A percentile compares a stretch with the other conserved stretches of the same genome.
phyloP scores from a whole-genome alignment of 2,113 vertebrate genomes.

The Chamaetylas fuelleborni region DNA sequence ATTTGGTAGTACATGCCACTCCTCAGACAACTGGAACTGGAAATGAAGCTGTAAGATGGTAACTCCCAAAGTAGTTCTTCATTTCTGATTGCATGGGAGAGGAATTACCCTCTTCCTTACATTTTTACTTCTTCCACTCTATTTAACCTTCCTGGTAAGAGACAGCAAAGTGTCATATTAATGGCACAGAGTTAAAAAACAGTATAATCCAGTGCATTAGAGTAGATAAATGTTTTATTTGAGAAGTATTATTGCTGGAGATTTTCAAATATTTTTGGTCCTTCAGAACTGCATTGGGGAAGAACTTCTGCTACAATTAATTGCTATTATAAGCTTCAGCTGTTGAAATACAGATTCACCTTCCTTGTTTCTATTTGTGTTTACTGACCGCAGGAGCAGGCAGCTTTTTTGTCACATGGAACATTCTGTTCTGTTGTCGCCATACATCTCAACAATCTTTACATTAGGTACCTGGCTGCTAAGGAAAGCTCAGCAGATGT shows the following conservation, averaged over 20 bases:
- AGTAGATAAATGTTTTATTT: not conserved
- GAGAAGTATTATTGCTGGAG: not conserved
- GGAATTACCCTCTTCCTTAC: not conserved
- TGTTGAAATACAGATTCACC: not conserved
- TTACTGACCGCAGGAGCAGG: not conserved
- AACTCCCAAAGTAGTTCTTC: not conserved
- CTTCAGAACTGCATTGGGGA: not conserved
- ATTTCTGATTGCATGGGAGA: not conserved
- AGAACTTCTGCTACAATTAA: not conserved
- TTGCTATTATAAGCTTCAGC: not conserved
- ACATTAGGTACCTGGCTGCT: rapidly evolving
- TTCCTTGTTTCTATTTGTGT: not conserved
- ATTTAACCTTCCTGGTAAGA: not conserved
- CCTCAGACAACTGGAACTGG: not conserved
- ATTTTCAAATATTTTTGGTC: not conserved
- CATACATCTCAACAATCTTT: not conserved
- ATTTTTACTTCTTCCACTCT: not conserved
- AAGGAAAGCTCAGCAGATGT: not conserved
- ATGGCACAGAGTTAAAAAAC: not conserved
- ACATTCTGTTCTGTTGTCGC: not conserved
- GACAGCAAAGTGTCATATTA: not conserved
- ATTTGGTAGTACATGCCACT: not conserved
- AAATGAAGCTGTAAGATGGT: not conserved
- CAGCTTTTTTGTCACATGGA: not conserved
- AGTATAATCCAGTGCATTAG: not conserved